These are phyloP conservation scores for Alectoris magna DNA, from an alignment of 2,797 vertebrate genomes.

Conservation along the genomic window DNA sequence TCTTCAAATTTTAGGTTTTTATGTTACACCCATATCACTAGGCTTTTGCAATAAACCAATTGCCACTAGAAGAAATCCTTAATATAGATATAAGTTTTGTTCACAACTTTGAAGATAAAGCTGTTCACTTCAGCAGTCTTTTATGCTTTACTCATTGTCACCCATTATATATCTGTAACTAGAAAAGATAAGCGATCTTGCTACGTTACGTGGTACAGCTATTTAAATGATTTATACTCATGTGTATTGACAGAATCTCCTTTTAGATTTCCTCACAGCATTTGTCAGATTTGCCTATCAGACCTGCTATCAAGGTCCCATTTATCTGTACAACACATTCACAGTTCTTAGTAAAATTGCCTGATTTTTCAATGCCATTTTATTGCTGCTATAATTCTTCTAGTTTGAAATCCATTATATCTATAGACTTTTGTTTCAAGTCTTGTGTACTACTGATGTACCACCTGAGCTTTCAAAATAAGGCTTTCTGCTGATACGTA, in stretches of 20 bases:
- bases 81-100: background rate
- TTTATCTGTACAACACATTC: background rate
- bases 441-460: background rate
- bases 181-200: background rate
- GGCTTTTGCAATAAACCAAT: background rate
- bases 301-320: background rate
- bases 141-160: background rate
- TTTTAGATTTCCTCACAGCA: background rate
- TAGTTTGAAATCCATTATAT: background rate
- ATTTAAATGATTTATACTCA: slow-evolving; percentile 1
- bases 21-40: background rate
- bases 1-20: background rate
- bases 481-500: background rate
- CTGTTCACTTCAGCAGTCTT: background rate
- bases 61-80: background rate
- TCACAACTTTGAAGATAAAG: background rate
- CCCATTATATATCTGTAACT: background rate
- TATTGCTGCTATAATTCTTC: background rate
- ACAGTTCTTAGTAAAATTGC: background rate
- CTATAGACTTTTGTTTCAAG: background rate
- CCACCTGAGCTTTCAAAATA: background rate
- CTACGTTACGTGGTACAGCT: background rate
- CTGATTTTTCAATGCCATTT: background rate
- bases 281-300: background rate
- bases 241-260: background rate